Evolutionary conservation across 2,113 vertebrate species (phyloP).

Genomic region (Calcarius ornatus): DNA sequence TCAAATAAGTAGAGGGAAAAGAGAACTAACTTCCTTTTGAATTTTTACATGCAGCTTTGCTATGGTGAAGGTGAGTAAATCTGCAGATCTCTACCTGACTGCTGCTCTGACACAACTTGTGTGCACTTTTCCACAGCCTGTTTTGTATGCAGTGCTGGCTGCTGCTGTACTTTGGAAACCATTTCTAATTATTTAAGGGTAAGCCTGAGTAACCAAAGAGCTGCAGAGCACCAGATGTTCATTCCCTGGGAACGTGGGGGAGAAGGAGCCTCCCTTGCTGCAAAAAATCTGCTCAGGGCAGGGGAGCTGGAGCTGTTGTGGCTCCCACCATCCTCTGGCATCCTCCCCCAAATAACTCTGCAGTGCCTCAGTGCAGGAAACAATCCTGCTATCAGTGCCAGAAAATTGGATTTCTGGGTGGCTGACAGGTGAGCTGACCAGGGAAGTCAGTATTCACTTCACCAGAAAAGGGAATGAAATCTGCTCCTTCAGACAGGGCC

Average conservation of each 20-base stretch:
- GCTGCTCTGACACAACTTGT: neutral
- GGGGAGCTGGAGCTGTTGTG: neutral
- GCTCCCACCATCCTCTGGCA: neutral
- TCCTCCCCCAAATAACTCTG: neutral
- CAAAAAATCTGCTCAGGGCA: neutral
- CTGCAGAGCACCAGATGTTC: neutral
- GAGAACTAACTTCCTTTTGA: neutral
- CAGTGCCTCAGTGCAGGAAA: neutral
- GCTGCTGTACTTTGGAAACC: neutral
- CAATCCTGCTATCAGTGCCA: neutral
- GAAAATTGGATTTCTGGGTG: neutral
- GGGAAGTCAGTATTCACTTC: neutral
- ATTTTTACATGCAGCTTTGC: neutral
- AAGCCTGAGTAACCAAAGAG: neutral
- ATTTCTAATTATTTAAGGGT: neutral
- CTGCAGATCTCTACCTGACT: rapidly evolving
- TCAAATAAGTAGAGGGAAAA: neutral
- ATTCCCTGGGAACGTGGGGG: rapidly evolving
- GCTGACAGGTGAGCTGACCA: neutral
- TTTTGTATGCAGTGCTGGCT: neutral
- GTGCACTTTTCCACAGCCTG: neutral
- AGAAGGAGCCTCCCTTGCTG: neutral
- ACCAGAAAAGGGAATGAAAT: neutral
- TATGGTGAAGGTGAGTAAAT: neutral
- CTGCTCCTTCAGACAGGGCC: neutral